Evolutionary conservation across 2,797 vertebrate genomes (phyloP).

Genomic region (Sebastiscus albofasciatus): DNA sequence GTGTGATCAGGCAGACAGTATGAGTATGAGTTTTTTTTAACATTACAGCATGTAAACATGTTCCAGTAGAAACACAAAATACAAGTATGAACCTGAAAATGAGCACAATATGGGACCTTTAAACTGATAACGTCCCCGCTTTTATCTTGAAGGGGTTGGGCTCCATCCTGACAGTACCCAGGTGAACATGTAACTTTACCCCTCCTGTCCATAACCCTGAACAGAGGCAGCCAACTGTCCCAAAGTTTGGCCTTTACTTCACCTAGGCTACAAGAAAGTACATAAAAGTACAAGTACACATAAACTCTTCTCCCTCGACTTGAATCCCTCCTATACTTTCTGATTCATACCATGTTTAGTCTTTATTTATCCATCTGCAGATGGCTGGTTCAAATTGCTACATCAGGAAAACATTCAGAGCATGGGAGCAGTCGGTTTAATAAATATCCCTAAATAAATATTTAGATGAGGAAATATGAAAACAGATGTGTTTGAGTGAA

Average conservation of each 20-base stretch:
- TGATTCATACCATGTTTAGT: not conserved
- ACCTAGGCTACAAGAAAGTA: conserved; percentile 37
- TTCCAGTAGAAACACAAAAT: no score
- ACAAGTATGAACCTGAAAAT: no score
- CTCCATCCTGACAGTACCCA: not conserved
- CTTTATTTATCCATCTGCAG: conserved; percentile 3
- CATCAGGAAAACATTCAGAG: not conserved
- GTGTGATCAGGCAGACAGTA: no score
- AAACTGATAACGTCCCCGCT: accelerated
- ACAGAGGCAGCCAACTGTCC: not conserved
- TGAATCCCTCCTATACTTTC: not conserved
- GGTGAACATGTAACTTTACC: conserved; percentile 16
- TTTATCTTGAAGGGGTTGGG: conserved; percentile 47
- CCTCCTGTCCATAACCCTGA: not conserved
- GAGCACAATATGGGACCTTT: not conserved
- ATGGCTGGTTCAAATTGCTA: conserved; percentile 11
- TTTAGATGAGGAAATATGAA: not conserved
- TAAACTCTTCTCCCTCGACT: not conserved
- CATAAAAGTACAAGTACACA: not conserved
- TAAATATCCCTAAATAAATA: conserved; percentile 10
- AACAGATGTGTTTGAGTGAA: not conserved
- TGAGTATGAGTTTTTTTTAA: no score
- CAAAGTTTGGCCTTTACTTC: conserved; percentile 49
- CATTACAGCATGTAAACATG: no score
- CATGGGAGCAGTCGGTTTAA: conserved; percentile 3